Evolutionary conservation across 1,140 invertebrate species (phyloP), one percentile per base, ranked within the genome.

Genomic region (Sitobion miscanthi): DNA sequence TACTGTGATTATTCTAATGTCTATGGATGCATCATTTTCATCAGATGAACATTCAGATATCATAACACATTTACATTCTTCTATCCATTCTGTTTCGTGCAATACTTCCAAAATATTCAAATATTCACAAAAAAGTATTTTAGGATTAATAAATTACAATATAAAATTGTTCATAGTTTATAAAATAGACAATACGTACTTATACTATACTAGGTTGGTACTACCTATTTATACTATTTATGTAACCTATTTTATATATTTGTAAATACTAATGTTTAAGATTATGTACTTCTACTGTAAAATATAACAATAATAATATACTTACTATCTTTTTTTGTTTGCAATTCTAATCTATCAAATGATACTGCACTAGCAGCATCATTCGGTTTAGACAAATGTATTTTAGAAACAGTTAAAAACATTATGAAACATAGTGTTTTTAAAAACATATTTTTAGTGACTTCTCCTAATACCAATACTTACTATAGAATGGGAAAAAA

Each of bases 1-100:
- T 86, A 92, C 91, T 38, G 91, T 93, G 14, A 93, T 69, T 93
- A 93, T 93, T 93, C 91, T 82, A 5, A 93, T 93, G 23, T 93
- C 91, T 25, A 93, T 85, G 11, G 82, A 54, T 49, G 91, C 47
- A 35, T 85, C 91, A 86, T 57, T 86, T 85, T 52, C 49, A 30
- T 93, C 35, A 7, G 82, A 7, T 45, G 62, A 4, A 45, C 91
- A 93, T 17, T 93, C 91, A 23, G 82, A 38, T 17, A 38, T 25
- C 8, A 52, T 21, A 57, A 93, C 91, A 52, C 91, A 93, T 86
- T 86, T 93, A 45, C 91, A 93, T 20, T 93, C 91, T 93, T 93
- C 91, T 25, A 57, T 7, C 91, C 91, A 93, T 93, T 93, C 91
- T 7, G n/a, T 86, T 42, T 93, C 35, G 1, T 54, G 35, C 0